Conservation (phyloP, 2,797 vertebrate species). For the Siniperca obscura region DNA sequence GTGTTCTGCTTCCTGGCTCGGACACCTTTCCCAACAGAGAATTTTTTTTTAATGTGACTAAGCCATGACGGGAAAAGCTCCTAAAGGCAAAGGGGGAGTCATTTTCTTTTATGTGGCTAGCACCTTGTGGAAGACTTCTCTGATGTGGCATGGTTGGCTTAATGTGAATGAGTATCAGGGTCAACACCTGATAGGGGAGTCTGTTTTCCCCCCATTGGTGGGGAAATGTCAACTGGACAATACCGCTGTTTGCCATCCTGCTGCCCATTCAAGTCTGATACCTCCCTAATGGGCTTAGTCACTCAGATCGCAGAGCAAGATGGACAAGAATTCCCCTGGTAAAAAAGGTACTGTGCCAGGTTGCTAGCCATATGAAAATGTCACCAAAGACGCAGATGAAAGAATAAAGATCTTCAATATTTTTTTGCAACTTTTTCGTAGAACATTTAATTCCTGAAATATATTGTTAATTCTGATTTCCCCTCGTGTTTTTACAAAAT, state of each 20-base stretch:
- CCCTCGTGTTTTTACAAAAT: not conserved
- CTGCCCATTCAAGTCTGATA: constrained; percentile 64
- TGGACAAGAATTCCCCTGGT: constrained; percentile 32
- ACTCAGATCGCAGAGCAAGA: constrained; percentile 56
- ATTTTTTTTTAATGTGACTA: constrained; percentile 49
- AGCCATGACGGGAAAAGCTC: constrained; percentile 62
- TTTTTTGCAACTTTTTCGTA: not conserved
- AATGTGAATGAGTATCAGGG: constrained; percentile 71
- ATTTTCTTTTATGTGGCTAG: constrained; percentile 58
- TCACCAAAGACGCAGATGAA: constrained; percentile 6
- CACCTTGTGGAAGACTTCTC: constrained; percentile 52
- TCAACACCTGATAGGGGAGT: constrained; percentile 74
- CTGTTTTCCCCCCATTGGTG: constrained; percentile 51
- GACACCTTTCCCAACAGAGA: constrained; percentile 64
- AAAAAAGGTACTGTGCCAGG: constrained; percentile 11
- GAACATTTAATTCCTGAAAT: not conserved
- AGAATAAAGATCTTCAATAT: not conserved
- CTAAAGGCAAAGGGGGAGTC: constrained; percentile 50
- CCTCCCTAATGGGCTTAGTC: constrained; percentile 65
- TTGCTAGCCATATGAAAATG: constrained; percentile 32
- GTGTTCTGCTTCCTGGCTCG: constrained; percentile 77
- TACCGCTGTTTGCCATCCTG: constrained; percentile 68
- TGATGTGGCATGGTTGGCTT: constrained; percentile 59
- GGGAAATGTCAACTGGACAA: constrained; percentile 81
- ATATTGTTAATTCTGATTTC: not conserved